Percentiles rank a stretch among this genome's conserved stretches.
phyloP scores from a whole-genome alignment of 1,140 invertebrate genomes.

The Philaenus spumarius region DNA sequence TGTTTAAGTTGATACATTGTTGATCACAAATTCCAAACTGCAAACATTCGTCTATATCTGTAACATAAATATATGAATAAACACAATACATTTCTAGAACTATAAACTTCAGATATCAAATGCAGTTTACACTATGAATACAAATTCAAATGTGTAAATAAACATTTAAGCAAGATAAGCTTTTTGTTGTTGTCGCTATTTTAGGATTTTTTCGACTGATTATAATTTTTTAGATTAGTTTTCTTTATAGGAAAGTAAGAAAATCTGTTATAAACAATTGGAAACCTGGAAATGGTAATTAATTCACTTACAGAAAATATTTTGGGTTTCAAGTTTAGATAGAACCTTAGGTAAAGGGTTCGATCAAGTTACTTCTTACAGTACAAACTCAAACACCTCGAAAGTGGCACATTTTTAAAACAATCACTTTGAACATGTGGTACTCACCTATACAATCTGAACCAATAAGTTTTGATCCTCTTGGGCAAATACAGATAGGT shows the following conservation, averaged over 20 bases:
- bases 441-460: conserved; percentile 19
- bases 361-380: too few species aligned
- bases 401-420: too few species aligned
- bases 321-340: too few species aligned
- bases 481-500: conserved; percentile 42
- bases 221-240: background rate
- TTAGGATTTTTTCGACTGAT: background rate
- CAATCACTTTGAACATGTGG: too few species aligned
- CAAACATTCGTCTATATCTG: conserved; percentile 79
- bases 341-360: too few species aligned
- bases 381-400: too few species aligned
- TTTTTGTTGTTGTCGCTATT: background rate
- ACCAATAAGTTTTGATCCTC: conserved; percentile 35
- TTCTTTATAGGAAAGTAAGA: too few species aligned
- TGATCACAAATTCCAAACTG: conserved; percentile 74
- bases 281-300: too few species aligned
- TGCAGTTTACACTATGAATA: background rate
- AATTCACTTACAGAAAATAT: too few species aligned
- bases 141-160: background rate
- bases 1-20: conserved; percentile 66
- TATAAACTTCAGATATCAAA: too few species aligned
- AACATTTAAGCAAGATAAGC: background rate
- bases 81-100: too few species aligned
- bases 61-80: conserved; percentile 12
- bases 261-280: too few species aligned